These are phyloP conservation scores for Orchestia grillus DNA, from an alignment of 1,140 invertebrate species.

Conservation along the genomic window DNA sequence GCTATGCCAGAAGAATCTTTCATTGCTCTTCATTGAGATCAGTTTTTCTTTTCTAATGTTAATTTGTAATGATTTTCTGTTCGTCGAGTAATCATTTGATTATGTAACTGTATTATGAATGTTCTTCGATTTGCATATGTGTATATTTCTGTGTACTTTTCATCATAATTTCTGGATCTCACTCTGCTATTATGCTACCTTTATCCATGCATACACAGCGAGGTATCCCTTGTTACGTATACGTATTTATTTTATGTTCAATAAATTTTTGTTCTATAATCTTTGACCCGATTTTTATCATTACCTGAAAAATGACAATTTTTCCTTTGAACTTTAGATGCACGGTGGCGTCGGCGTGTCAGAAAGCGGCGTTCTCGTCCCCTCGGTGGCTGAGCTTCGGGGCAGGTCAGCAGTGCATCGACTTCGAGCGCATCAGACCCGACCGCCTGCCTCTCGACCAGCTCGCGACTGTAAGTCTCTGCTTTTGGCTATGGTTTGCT, in stretches of 20 bases:
- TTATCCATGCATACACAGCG: neutral
- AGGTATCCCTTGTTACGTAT: neutral
- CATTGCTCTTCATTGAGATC: neutral
- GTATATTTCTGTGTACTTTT: neutral
- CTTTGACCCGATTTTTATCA: neutral
- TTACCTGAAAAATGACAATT: neutral
- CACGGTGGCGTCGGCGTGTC: constrained; percentile 87
- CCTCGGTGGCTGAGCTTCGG: constrained; percentile 93
- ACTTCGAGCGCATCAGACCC: constrained; percentile 92
- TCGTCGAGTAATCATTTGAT: neutral
- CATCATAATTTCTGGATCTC: neutral
- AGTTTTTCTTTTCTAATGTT: neutral
- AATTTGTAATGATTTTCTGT: neutral
- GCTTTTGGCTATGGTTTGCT: neutral
- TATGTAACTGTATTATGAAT: no score
- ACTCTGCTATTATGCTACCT: neutral
- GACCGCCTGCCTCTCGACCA: constrained; percentile 90
- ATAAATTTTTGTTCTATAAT: neutral
- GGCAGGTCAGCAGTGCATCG: constrained; percentile 93
- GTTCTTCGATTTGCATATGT: neutral
- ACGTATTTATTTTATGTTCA: neutral
- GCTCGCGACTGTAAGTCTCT: constrained; percentile 78
- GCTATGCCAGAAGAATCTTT: no score
- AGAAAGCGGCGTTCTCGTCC: constrained; percentile 88
- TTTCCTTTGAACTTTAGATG: constrained; percentile 76